Evolutionary conservation across 2,888 invertebrate species (phyloP).

Genomic region (Drosophila crucigera): DNA sequence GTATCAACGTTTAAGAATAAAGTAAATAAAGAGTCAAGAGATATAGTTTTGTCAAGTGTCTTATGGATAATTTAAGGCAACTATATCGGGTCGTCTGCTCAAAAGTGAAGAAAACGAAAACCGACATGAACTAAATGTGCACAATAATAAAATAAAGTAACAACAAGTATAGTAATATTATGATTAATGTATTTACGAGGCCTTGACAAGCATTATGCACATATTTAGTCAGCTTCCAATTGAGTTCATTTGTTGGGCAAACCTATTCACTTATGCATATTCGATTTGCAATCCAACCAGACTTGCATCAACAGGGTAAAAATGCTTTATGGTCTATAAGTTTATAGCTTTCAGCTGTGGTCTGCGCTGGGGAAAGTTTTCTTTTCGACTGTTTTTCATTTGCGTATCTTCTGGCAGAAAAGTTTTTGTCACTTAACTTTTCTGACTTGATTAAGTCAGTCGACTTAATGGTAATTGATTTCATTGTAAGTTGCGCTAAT

Average conservation of each 20-base stretch:
- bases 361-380: constrained; percentile 19
- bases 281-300: constrained; percentile 14
- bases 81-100: background rate
- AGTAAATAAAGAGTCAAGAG: background rate
- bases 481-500: constrained; percentile 72
- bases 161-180: background rate
- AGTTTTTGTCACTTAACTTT: constrained; percentile 74
- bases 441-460: constrained; percentile 71
- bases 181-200: background rate
- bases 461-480: constrained; percentile 73
- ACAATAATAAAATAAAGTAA: background rate
- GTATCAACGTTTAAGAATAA: background rate
- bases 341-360: constrained; percentile 8
- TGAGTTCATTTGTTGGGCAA: constrained; percentile 1
- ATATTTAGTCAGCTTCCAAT: background rate
- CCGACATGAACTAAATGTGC: background rate
- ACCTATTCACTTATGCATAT: constrained; percentile 43
- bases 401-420: constrained; percentile 20
- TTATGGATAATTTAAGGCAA: background rate
- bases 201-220: background rate
- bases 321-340: background rate
- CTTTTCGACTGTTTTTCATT: background rate
- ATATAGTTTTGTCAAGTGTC: background rate
- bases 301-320: background rate
- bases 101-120: background rate